Base-by-base conservation (phyloP, 2,797 vertebrate genomes). In the Coreius guichenoti region DNA sequence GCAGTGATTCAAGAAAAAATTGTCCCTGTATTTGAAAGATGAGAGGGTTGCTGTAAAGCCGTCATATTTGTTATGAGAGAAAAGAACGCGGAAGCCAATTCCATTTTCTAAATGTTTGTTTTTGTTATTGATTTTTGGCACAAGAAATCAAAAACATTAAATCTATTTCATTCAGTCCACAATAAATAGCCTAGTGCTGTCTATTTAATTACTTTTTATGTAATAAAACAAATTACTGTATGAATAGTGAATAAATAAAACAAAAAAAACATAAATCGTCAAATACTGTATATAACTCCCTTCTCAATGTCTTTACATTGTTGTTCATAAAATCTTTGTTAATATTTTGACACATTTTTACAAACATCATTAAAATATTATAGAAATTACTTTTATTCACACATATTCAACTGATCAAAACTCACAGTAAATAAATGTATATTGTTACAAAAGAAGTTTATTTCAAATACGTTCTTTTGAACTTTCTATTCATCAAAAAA, bases 11-110 rank as follows among this genome's bases (percentile, higher is more conserved):
- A 81, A 58, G 43, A 29, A 23, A 36, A 67, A 69, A 51, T 5
- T 68, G 49, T 31, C 56, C 17, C 29, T 36, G 19, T 76, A 21
- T 72, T 86, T 77, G 61, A 80, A 29, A 54, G 68, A 81, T 85
- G 72, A 82, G 39, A 79, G 51, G 21, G 33, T 26, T 26, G 61
- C 79, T 84, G 51, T 49, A 82, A 82, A 72, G 33, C 26, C 16
- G 31, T 82, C n/a, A 51, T 29, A 76, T 31, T 36, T 63, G 45
- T 79, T 72, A 65, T n/a, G 33, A 23, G 4, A 8, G 14, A 51
- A 33, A 39, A 54, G 36, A 23, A 31, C 5, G 69, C 9, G 12
- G 39, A 72, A 45, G 69, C 75, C 23, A 63, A 26, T 80, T 43
- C 5, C 17, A 80, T 31, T 65, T 80, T 65, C 9, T 8, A 23